Percentiles rank a stretch among this genome's conserved stretches.
phyloP scores from a whole-genome alignment of 2,888 invertebrate species.

The Tachystola acroxantha region DNA sequence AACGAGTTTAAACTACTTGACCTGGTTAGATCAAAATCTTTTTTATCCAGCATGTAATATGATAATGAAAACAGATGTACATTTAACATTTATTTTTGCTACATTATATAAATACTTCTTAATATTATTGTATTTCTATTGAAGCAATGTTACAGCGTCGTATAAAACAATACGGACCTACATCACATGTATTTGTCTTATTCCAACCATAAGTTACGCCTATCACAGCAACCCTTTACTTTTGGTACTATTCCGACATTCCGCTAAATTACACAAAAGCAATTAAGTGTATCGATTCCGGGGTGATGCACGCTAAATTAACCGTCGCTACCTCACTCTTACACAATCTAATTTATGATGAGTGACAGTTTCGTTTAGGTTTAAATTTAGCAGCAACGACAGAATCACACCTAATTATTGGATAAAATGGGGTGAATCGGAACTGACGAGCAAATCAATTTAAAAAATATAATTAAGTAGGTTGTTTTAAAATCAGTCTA shows the following conservation, averaged over 20 bases:
- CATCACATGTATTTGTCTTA: constrained; percentile 27
- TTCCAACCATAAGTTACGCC: constrained; percentile 36
- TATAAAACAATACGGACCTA: constrained; percentile 18
- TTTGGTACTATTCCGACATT: constrained; percentile 9
- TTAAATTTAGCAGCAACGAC: too few relatives aligned
- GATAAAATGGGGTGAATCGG: too few relatives aligned
- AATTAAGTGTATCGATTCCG: too few relatives aligned
- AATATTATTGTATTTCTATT: not conserved
- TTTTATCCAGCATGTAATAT: not conserved
- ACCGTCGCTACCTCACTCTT: not conserved
- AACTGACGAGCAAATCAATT: too few relatives aligned
- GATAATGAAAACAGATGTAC: not conserved
- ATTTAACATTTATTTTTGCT: constrained; percentile 1
- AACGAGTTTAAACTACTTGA: too few relatives aligned
- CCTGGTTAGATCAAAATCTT: too few relatives aligned
- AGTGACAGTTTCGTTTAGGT: too few relatives aligned
- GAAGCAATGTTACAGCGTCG: constrained; percentile 3
- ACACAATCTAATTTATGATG: too few relatives aligned
- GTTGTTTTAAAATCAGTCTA: too few relatives aligned
- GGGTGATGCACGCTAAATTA: too few relatives aligned
- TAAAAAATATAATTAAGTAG: too few relatives aligned
- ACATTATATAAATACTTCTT: not conserved
- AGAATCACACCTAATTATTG: too few relatives aligned
- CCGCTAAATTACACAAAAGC: not conserved
- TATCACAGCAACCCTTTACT: constrained; percentile 41